These are phyloP conservation scores for Littorina saxatilis DNA, from an alignment of 1,140 invertebrate genomes.

Conservation along the genomic window DNA sequence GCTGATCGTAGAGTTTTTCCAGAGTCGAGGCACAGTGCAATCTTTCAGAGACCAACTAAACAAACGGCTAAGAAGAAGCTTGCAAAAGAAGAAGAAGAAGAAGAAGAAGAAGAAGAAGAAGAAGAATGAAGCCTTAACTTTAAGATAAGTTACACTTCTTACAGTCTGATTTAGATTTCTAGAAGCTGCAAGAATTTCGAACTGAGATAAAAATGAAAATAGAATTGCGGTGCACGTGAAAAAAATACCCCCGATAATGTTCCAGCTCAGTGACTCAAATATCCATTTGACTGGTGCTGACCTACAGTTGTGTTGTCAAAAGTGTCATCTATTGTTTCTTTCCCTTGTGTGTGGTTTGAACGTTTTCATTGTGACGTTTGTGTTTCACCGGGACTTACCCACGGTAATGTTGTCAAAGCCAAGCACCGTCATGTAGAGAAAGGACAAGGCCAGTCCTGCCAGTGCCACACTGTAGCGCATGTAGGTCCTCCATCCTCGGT, in stretches of 20 bases:
- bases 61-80: neutral
- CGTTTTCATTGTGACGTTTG: too few relatives aligned
- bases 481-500: slow-evolving; percentile 74
- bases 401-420: slow-evolving; percentile 79
- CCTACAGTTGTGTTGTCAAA: too few relatives aligned
- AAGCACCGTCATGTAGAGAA: slow-evolving; percentile 79
- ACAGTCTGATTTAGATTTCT: neutral
- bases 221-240: neutral
- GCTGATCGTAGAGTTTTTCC: too few relatives aligned
- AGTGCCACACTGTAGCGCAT: slow-evolving; percentile 73
- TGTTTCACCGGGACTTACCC: slow-evolving; percentile 62
- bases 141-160: too few relatives aligned
- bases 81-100: neutral
- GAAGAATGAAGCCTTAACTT: too few relatives aligned
- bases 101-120: neutral
- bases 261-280: neutral
- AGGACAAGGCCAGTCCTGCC: slow-evolving; percentile 77
- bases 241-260: neutral
- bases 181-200: too few relatives aligned
- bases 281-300: neutral
- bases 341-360: too few relatives aligned
- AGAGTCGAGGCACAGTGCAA: too few relatives aligned
- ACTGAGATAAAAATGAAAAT: neutral
- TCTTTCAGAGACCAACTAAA: too few relatives aligned
- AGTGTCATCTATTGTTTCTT: too few relatives aligned